Conservation (phyloP, 1,140 invertebrate species). For the Drosophila tropicalis region DNA sequence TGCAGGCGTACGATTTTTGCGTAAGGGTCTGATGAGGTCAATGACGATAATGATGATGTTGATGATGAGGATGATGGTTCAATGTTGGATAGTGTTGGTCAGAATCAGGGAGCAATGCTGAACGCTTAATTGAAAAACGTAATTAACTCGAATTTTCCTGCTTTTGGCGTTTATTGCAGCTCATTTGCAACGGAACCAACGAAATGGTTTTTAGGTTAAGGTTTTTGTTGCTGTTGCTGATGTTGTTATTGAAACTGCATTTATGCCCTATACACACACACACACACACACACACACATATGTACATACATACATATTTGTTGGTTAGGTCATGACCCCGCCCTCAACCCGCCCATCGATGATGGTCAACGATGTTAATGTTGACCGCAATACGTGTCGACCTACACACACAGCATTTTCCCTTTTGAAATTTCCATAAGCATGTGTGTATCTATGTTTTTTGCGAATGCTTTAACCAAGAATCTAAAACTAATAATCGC, state of each 20-base stretch:
- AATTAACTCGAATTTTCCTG: conserved; percentile 80
- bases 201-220: conserved; percentile 43
- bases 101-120: conserved; percentile 10
- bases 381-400: conserved; percentile 65
- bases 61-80: background rate
- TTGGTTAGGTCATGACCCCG: conserved; percentile 40
- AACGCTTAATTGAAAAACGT: conserved; percentile 80
- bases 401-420: background rate
- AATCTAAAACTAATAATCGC: conserved; percentile 7
- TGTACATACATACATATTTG: conserved; percentile 67
- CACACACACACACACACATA: conserved; percentile 48
- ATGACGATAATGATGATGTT: conserved; percentile 2
- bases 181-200: conserved; percentile 71
- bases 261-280: conserved; percentile 12
- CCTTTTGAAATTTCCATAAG: background rate
- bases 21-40: background rate
- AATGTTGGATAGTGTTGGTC: conserved; percentile 20
- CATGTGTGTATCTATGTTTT: background rate
- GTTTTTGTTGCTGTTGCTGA: background rate
- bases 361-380: conserved; percentile 54
- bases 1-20: conserved; percentile 34
- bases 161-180: conserved; percentile 79
- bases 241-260: conserved; percentile 36
- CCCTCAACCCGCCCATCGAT: conserved; percentile 17
- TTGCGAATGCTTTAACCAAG: background rate